Base-by-base conservation (phyloP, 2,797 vertebrate genomes). In the Lagodon rhomboides region DNA sequence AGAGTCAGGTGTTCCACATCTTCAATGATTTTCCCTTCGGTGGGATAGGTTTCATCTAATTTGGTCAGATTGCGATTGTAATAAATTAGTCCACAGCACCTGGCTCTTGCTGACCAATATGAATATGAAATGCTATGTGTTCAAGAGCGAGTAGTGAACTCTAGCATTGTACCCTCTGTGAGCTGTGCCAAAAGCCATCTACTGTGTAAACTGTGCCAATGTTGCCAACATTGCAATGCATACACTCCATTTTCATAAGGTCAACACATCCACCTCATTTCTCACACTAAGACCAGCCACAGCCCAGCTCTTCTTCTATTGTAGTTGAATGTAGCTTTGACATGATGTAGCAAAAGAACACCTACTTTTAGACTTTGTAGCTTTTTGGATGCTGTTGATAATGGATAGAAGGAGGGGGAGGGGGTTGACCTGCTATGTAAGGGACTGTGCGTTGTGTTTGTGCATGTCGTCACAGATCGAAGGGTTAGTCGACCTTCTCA, bases 281-380 rank as follows among this genome's bases (percentile, higher is more conserved):
- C 92, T 89, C 93, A 94, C 90, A 87, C 93, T 93, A 92, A 95
- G 91, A 93, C 94, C 95, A 95, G 95, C 95, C 95, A 94, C 95
- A 93, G 93, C 89, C 92, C 91, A 95, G 91, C 94, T 94, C 92
- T 94, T 95, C 92, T 93, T 87, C 92, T 94, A 82, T 90, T 87
- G 91, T 95, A 95, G 94, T 95, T 95, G 93, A 95, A 95, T 95
- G 95, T 95, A 96, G 95, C 95, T 95, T 95, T 94, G 93, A 95
- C 90, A 94, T 93, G 87, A 95, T 95, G 95, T 96, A 96, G 94
- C 95, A 95, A 93, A 93, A 91, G 81, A 94, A 94, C 89, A 94
- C 71, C 88, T 91, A 93, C 89, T 92, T 94, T 94, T 94, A 94
- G 91, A 94, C 82, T 94, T 92, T 92, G 91, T 96, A 95, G 93